Evolutionary conservation across 2,113 vertebrate genomes (phyloP).

Genomic region (Hiodon alosoides): DNA sequence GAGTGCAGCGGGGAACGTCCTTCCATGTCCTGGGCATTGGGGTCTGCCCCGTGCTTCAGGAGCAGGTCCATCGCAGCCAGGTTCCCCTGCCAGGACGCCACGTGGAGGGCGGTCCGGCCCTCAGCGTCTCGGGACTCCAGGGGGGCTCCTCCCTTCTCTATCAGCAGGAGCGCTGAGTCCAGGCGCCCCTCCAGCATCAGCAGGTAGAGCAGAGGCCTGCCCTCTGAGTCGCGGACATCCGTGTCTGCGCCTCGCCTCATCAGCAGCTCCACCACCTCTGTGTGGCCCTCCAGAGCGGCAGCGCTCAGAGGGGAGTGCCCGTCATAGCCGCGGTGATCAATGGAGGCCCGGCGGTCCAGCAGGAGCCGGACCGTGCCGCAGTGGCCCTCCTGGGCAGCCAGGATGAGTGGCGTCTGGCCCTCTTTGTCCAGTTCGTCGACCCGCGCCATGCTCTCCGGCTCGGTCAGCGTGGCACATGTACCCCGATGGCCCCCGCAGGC

Average conservation of each 20-base stretch:
- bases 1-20: slow-evolving; percentile 65
- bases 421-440: slow-evolving; percentile 66
- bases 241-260: slow-evolving; percentile 64
- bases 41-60: slow-evolving; percentile 58
- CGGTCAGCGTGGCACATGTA: slow-evolving; percentile 60
- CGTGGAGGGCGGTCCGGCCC: slow-evolving; percentile 67
- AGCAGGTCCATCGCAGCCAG: slow-evolving; percentile 55
- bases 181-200: slow-evolving; percentile 59
- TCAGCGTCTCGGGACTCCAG: slow-evolving; percentile 65
- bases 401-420: slow-evolving; percentile 62
- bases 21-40: slow-evolving; percentile 62
- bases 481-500: slow-evolving; percentile 68
- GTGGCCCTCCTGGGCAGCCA: slow-evolving; percentile 73
- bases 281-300: slow-evolving; percentile 58
- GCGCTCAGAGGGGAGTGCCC: slow-evolving; percentile 64
- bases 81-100: slow-evolving; percentile 66
- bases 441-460: slow-evolving; percentile 65
- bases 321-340: slow-evolving; percentile 63
- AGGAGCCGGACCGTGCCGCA: slow-evolving; percentile 54
- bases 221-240: slow-evolving; percentile 64
- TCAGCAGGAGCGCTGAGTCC: slow-evolving; percentile 57
- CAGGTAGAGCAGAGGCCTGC: slow-evolving; percentile 68
- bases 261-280: slow-evolving; percentile 58
- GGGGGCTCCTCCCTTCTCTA: slow-evolving; percentile 63
- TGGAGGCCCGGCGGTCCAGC: slow-evolving; percentile 60